Conservation (phyloP, 2,113 vertebrate genomes). For the Cebus imitator region DNA sequence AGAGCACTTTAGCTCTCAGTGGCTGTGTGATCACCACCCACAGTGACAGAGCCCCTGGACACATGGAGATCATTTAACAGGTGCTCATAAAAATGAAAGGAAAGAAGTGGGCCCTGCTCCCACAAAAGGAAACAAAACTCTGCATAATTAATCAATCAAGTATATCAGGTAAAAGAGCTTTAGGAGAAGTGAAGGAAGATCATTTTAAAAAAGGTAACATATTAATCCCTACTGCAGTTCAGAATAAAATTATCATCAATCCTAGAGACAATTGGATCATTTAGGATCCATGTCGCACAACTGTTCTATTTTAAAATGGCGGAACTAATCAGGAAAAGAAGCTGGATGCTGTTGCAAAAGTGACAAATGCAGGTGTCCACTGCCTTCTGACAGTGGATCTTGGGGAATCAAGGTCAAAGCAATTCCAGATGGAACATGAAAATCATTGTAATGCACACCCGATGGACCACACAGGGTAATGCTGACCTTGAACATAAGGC, state of each 20-base stretch:
- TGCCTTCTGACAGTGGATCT: slow-evolving; percentile 10
- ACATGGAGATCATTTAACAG: slow-evolving; percentile 18
- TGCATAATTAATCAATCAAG: background rate
- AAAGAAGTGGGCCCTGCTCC: background rate
- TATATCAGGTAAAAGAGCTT: background rate
- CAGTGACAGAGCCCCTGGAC: background rate
- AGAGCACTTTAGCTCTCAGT: background rate
- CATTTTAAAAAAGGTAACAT: background rate
- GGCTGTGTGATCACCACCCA: background rate
- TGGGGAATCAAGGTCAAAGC: slow-evolving; percentile 30
- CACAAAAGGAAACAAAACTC: slow-evolving; percentile 14
- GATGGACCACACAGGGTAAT: background rate
- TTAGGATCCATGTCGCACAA: background rate
- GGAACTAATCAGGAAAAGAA: slow-evolving; percentile 32
- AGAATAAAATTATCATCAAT: slow-evolving; percentile 13
- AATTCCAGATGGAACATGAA: slow-evolving; percentile 15
- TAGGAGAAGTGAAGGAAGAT: background rate
- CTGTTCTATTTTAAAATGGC: slow-evolving; percentile 38
- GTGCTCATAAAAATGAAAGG: background rate
- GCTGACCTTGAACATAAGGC: background rate
- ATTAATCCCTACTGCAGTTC: background rate
- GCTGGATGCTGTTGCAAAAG: background rate
- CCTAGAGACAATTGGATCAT: background rate
- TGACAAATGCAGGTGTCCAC: background rate
- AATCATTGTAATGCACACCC: background rate